Percentiles rank a stretch among this genome's conserved stretches.
Conservation (phyloP, 2,113 vertebrate species). For the Spermophilus dauricus region DNA sequence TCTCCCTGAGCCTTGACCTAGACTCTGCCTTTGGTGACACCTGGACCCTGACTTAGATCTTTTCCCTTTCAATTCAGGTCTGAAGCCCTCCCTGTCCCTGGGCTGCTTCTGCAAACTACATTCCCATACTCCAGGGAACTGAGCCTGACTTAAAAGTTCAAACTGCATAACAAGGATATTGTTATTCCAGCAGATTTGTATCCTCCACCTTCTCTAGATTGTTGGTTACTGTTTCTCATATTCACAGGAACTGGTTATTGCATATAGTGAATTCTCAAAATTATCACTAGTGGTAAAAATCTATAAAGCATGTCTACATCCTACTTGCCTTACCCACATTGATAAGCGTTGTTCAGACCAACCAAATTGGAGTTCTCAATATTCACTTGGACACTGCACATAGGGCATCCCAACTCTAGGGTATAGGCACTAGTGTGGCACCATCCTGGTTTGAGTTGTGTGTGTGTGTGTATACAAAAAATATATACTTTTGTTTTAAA, state of each 20-base stretch:
- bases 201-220: background rate
- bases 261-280: background rate
- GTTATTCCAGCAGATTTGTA: background rate
- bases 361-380: background rate
- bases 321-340: background rate
- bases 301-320: background rate
- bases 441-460: too few relatives aligned
- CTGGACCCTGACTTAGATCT: fast-evolving
- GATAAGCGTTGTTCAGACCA: background rate
- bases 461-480: too few relatives aligned
- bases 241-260: background rate
- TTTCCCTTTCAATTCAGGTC: background rate
- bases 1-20: background rate
- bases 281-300: background rate
- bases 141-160: background rate
- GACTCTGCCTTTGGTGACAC: background rate
- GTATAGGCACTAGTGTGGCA: background rate
- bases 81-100: background rate
- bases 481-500: too few relatives aligned
- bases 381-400: background rate
- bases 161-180: background rate
- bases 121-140: background rate
- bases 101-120: background rate
- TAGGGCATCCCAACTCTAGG: background rate
- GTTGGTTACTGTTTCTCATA: background rate